Base-by-base conservation (phyloP, 2,113 vertebrate species). In the Egretta garzetta region DNA sequence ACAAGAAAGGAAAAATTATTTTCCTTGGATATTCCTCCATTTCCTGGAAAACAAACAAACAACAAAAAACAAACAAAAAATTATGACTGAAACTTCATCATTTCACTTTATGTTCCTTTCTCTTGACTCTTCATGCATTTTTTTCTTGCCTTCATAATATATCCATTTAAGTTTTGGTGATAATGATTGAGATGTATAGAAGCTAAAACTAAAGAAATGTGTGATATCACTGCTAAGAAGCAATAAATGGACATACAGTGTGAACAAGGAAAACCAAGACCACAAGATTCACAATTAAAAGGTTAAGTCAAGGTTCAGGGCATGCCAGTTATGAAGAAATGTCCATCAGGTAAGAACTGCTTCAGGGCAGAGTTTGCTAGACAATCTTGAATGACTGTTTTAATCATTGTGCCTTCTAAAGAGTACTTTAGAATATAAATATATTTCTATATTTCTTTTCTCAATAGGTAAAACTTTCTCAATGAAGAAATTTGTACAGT, bases 261-360 rank as follows among this genome's bases (percentile, higher is more conserved):
- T 39, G 2, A 6, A n/a, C 0, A 0, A 64, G 12, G 12, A 67
- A 74, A 70, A 63, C 12, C 41, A 71, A 45, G 28, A n/a, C 52
- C 20, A 50, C 5, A 63, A 49, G 3, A 6, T 21, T 45, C 43
- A 45, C 30, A 35, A 33, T 9, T 9, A 50, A 67, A 80, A 23
- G 6, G 72, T 86, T 15, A 63, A 55, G 9, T 26, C 32, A 58
- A 35, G 7, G 10, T 86, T 91, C 45, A 50, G 47, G 21, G 5
- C 33, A 67, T 33, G 30, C 3, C 23, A 74, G 10, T 45, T 81
- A 33, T 39, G 27, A 62, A 49, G 39, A 50, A 56, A 35, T 4
- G 5, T 45, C 26, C 6, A 41, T 53, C 26, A 59, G 3, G 9
- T 37, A 41, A 68, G 27, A 41, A 17, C 11, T 47, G 12, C 15